These are phyloP conservation scores for Delichon dasypus DNA, from an alignment of 2,797 vertebrate species.

Conservation along the genomic window DNA sequence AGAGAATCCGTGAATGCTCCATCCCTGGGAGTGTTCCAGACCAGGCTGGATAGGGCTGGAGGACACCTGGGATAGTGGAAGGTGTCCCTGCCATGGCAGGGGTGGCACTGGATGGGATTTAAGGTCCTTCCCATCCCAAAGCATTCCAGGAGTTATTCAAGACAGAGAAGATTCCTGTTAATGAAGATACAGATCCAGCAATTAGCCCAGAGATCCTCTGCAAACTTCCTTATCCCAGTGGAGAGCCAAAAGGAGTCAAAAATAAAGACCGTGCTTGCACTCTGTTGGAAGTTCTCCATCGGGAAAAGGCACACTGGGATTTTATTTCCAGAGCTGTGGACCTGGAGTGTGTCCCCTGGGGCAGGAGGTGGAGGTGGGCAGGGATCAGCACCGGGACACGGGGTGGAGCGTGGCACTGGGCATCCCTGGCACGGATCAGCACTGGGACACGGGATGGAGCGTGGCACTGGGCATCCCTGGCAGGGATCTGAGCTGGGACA, in stretches of 20 bases:
- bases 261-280: background rate
- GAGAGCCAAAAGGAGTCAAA: background rate
- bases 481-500: background rate
- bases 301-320: background rate
- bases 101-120: background rate
- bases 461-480: background rate
- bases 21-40: background rate
- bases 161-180: background rate
- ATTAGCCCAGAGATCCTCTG: background rate
- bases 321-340: background rate
- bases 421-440: background rate
- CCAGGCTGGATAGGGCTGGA: background rate
- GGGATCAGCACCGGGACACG: rapidly evolving
- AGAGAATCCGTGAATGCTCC: rapidly evolving
- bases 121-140: background rate
- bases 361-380: background rate
- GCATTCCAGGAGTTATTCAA: background rate
- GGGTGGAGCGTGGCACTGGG: background rate
- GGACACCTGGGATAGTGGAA: background rate
- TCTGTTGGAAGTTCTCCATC: background rate
- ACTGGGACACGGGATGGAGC: background rate
- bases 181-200: background rate
- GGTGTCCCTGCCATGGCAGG: background rate
- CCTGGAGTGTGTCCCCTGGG: background rate
- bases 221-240: background rate